Evolutionary conservation across 1,140 invertebrate genomes (phyloP).

Genomic region (Drosophila obscura): DNA sequence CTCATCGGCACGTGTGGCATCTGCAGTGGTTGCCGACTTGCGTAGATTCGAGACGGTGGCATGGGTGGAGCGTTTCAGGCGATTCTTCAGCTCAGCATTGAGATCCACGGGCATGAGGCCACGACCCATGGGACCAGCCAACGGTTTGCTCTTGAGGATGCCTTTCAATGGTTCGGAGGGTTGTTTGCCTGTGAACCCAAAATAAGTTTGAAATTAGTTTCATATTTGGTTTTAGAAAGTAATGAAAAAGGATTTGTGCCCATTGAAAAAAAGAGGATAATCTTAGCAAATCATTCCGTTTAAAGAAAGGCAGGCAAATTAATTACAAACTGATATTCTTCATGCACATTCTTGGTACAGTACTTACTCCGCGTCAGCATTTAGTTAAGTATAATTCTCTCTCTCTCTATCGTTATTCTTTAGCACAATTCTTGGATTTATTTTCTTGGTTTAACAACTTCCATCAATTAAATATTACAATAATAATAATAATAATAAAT

Average conservation of each 20-base stretch:
- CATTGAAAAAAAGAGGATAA: not conserved
- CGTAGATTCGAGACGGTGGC: slow-evolving; percentile 77
- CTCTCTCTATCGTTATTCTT: not conserved
- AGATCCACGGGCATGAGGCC: slow-evolving; percentile 79
- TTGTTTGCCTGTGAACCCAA: slow-evolving; percentile 35
- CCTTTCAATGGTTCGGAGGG: slow-evolving; percentile 64
- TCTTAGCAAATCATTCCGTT: slow-evolving; percentile 13
- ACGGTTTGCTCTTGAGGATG: slow-evolving; percentile 84
- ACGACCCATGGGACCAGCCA: slow-evolving; percentile 53
- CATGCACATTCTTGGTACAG: slow-evolving; percentile 18
- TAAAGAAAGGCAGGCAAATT: slow-evolving; percentile 16
- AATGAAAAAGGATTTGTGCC: not conserved
- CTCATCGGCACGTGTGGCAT: slow-evolving; percentile 58
- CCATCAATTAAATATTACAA: slow-evolving; percentile 63
- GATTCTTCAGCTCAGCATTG: slow-evolving; percentile 80
- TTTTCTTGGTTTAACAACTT: slow-evolving; percentile 68
- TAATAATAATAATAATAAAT: slow-evolving; percentile 55
- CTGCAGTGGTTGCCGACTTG: slow-evolving; percentile 73
- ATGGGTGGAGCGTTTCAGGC: slow-evolving; percentile 76
- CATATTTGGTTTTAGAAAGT: not conserved
- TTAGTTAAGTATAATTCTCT: not conserved
- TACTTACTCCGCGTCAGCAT: slow-evolving; percentile 37
- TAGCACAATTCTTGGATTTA: slow-evolving; percentile 69
- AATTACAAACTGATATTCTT: slow-evolving; percentile 7
- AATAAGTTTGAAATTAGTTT: not conserved